phyloP scores from a whole-genome alignment of 2,797 vertebrate species.

The Todus mexicanus region DNA sequence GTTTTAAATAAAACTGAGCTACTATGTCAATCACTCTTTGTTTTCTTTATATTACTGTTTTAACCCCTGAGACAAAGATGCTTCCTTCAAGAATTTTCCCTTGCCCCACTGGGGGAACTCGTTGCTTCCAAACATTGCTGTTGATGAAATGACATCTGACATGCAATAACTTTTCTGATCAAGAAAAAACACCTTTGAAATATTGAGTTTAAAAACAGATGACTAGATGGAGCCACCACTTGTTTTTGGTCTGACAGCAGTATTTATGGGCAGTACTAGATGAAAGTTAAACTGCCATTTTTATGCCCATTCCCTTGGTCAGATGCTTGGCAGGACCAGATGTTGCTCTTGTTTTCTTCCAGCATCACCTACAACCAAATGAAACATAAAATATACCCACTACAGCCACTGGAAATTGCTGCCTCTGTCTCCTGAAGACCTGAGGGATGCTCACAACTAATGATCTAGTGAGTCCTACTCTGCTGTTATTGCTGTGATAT shows the following conservation, averaged over 20 bases:
- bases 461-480: neutral
- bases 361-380: constrained; percentile 10
- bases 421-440: neutral
- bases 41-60: neutral
- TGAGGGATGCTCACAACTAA: neutral
- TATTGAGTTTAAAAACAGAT: neutral
- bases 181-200: constrained; percentile 12
- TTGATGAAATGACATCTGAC: neutral
- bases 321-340: constrained; percentile 28
- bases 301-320: neutral
- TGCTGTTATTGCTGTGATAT: neutral
- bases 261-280: constrained; percentile 13
- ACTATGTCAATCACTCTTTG: neutral
- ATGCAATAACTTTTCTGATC: neutral
- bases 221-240: neutral
- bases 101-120: neutral
- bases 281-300: constrained; percentile 40
- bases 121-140: neutral
- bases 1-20: neutral
- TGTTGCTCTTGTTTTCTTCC: constrained; percentile 48
- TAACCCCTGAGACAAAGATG: neutral
- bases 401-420: neutral
- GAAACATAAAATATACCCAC: neutral
- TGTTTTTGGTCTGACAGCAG: neutral
- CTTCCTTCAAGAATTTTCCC: neutral